Conservation (phyloP, 2,797 vertebrate genomes). For the Alfaro cultratus region DNA sequence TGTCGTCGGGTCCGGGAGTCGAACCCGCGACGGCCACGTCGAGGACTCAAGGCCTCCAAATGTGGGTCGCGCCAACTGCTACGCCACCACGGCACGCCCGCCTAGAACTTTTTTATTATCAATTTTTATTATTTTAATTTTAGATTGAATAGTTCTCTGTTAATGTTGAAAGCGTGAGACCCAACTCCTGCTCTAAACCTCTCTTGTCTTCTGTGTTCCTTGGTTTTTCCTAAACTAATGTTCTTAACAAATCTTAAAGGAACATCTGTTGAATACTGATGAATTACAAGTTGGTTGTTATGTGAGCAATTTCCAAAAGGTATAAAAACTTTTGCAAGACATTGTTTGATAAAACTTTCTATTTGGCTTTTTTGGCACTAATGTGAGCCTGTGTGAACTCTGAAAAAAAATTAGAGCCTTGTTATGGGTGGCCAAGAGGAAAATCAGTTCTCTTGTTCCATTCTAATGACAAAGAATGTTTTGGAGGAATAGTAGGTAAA, state of each 20-base stretch:
- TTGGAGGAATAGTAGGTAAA: conserved; percentile 29
- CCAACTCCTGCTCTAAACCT: not conserved
- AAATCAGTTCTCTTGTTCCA: conserved; percentile 43
- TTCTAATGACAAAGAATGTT: conserved; percentile 11
- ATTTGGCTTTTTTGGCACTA: not conserved
- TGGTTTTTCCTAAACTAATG: not conserved
- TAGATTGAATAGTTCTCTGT: not conserved
- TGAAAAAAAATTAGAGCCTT: not conserved
- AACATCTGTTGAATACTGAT: not conserved
- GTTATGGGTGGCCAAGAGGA: conserved; percentile 35
- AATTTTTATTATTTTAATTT: too few species aligned
- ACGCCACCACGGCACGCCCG: too few species aligned
- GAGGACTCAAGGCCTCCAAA: too few species aligned
- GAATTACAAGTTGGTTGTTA: not conserved
- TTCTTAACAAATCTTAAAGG: not conserved
- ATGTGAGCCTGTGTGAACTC: not conserved
- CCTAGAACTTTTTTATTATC: not conserved
- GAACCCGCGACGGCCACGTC: too few species aligned
- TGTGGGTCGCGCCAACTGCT: too few species aligned
- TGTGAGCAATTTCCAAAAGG: not conserved
- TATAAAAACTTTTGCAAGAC: not conserved
- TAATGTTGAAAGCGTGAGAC: not conserved
- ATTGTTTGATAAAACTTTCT: not conserved
- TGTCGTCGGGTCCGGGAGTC: too few species aligned
- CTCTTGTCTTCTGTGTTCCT: not conserved